A percentile compares a stretch with the other conserved stretches of the same genome.
These are phyloP conservation scores for Oreochromis grahami DNA, from an alignment of 2,797 vertebrate species.

Conservation along the genomic window DNA sequence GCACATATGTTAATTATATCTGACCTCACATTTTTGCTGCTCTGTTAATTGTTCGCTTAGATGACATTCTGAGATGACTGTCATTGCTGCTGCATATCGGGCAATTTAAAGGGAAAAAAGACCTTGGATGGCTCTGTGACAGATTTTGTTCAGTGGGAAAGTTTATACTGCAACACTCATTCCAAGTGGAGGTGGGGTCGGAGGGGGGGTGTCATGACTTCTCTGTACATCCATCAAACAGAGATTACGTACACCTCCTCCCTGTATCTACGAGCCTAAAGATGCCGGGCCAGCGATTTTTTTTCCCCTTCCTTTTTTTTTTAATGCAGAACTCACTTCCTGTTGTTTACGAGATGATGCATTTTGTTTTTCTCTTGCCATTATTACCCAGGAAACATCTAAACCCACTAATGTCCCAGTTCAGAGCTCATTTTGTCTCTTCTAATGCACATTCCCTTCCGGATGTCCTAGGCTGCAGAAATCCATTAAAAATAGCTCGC, in stretches of 20 bases:
- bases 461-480: slow-evolving; percentile 19
- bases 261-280: neutral
- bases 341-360: slow-evolving; percentile 31
- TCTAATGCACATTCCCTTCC: slow-evolving; percentile 29
- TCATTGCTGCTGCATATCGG: slow-evolving; percentile 56
- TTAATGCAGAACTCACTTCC: slow-evolving; percentile 9
- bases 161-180: neutral
- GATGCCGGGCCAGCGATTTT: neutral
- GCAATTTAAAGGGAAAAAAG: slow-evolving; percentile 20
- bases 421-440: slow-evolving; percentile 12
- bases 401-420: slow-evolving; percentile 40
- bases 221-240: neutral
- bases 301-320: neutral
- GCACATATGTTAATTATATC: slow-evolving; percentile 73
- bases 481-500: slow-evolving; percentile 42
- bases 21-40: slow-evolving; percentile 68
- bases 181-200: neutral
- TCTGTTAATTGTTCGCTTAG: slow-evolving; percentile 65
- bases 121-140: neutral
- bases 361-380: slow-evolving; percentile 16
- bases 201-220: neutral
- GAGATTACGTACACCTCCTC: neutral
- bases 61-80: slow-evolving; percentile 58
- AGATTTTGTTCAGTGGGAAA: slow-evolving; percentile 13
- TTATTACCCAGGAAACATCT: slow-evolving; percentile 41